phyloP scores from a whole-genome alignment of 2,113 vertebrate genomes.

The Prinia subflava region DNA sequence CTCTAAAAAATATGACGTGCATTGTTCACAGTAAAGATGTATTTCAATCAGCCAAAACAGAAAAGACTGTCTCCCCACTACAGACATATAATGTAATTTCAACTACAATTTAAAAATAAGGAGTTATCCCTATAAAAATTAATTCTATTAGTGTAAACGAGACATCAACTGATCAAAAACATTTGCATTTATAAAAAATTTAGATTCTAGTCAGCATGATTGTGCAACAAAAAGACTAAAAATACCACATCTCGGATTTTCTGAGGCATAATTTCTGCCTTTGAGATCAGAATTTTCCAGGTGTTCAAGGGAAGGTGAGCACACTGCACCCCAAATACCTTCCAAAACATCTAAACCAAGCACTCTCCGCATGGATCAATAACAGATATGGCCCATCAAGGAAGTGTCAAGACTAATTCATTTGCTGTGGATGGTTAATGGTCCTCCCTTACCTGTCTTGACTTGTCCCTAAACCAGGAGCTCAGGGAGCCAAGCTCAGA shows the following conservation, averaged over 20 bases:
- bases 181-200: conserved; percentile 17
- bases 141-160: background rate
- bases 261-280: background rate
- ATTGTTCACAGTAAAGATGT: background rate
- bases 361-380: background rate
- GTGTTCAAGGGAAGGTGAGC: background rate
- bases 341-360: background rate
- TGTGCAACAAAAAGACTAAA: conserved; percentile 7
- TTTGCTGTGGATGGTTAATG: background rate
- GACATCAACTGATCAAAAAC: background rate
- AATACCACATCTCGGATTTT: background rate
- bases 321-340: background rate
- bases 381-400: fast-evolving
- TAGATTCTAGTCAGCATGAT: background rate
- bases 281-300: background rate
- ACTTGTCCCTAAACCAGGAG: background rate
- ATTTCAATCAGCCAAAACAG: background rate
- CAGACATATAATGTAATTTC: background rate
- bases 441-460: background rate
- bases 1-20: background rate
- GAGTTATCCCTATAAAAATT: background rate
- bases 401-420: background rate
- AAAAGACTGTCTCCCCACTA: background rate
- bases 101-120: background rate
- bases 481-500: background rate